Evolutionary conservation across 2,113 vertebrate species (phyloP).

Genomic region (Anguilla rostrata): DNA sequence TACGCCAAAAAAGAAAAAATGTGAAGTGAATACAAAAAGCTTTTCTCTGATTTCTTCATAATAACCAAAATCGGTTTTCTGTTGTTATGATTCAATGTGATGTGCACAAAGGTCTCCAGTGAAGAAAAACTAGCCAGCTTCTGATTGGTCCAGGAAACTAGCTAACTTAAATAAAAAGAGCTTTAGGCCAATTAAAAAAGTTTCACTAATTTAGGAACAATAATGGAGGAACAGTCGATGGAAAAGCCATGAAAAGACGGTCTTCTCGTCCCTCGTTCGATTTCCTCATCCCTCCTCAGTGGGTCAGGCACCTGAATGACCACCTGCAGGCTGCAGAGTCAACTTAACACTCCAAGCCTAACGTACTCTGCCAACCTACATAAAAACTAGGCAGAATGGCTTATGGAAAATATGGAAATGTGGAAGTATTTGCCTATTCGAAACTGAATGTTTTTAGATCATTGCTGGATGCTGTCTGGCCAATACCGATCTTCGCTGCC

Average conservation of each 20-base stretch:
- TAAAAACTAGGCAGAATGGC: too few species aligned
- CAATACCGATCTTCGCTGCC: too few species aligned
- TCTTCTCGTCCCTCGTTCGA: too few species aligned
- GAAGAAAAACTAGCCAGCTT: neutral
- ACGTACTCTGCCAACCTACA: too few species aligned
- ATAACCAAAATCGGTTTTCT: neutral
- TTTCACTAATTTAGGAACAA: neutral
- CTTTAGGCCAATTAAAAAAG: neutral
- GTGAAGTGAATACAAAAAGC: neutral
- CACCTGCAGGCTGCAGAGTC: too few species aligned
- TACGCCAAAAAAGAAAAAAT: neutral
- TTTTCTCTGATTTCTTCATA: neutral
- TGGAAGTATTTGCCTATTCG: too few species aligned
- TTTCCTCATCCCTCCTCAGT: too few species aligned
- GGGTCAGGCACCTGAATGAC: too few species aligned
- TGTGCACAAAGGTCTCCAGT: neutral
- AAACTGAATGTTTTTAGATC: too few species aligned
- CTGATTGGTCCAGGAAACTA: neutral
- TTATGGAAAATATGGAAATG: too few species aligned
- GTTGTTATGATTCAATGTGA: neutral
- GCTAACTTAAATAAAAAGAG: neutral
- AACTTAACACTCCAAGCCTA: too few species aligned
- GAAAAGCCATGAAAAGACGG: neutral
- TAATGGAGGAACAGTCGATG: neutral
- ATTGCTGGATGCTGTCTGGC: too few species aligned